Evolutionary conservation across 2,888 invertebrate species (phyloP).

Genomic region (Orgyia antiqua): DNA sequence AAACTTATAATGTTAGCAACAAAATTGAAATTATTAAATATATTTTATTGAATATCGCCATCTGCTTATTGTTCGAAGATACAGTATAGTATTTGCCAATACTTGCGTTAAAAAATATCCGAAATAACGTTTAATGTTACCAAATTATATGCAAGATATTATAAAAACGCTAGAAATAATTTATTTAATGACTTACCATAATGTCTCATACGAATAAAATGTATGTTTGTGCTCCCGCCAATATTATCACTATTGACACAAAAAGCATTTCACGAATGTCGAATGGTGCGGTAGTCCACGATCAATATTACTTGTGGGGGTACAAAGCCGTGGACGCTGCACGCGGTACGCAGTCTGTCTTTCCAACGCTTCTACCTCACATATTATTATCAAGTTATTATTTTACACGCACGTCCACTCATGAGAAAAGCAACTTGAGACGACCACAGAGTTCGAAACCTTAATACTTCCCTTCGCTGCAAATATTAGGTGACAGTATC

Average conservation of each 20-base stretch:
- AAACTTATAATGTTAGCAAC: no score
- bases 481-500: constrained; percentile 74
- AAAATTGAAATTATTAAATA: no score
- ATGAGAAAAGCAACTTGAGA: constrained; percentile 78
- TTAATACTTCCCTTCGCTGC: constrained; percentile 77
- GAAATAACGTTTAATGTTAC: no score
- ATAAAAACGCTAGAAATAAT: neutral
- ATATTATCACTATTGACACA: constrained; percentile 60
- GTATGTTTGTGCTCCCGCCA: constrained; percentile 53
- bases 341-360: constrained; percentile 51
- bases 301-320: constrained; percentile 64
- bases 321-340: constrained; percentile 54
- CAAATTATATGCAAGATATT: no score
- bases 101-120: no score
- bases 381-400: constrained; percentile 75
- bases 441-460: constrained; percentile 77
- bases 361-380: constrained; percentile 61
- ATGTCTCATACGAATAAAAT: constrained; percentile 40
- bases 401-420: constrained; percentile 76
- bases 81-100: no score
- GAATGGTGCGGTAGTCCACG: constrained; percentile 46
- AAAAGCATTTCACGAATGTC: constrained; percentile 56
- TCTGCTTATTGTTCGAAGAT: no score
- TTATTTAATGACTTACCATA: constrained; percentile 40
- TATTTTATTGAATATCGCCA: no score